Percentiles rank a stretch among this genome's conserved stretches.
These are phyloP conservation scores for Oryzias melastigma DNA, from an alignment of 2,113 vertebrate species.

Conservation along the genomic window DNA sequence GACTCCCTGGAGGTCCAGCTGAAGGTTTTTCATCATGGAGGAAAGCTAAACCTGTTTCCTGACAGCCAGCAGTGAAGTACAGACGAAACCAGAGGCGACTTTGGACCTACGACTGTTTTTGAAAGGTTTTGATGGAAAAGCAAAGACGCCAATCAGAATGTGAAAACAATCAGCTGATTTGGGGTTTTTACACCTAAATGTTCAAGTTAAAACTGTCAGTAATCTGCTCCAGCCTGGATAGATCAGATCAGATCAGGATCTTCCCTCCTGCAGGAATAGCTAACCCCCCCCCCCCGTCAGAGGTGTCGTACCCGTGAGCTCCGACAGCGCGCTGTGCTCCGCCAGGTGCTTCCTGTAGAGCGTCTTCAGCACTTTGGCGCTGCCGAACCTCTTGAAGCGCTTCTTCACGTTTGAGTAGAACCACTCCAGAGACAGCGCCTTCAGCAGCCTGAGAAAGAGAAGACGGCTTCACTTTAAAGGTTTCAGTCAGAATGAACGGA, in stretches of 20 bases:
- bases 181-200: conserved; percentile 1
- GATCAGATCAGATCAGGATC: background rate
- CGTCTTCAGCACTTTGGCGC: conserved; percentile 95
- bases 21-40: conserved; percentile 5
- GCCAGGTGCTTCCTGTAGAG: conserved; percentile 88
- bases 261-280: too few relatives aligned
- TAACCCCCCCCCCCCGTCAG: too few relatives aligned
- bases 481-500: background rate
- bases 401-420: conserved; percentile 93
- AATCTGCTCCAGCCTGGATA: background rate
- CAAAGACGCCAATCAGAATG: too few relatives aligned
- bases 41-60: background rate
- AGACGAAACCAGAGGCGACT: background rate
- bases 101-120: background rate
- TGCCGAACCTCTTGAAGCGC: conserved; percentile 95
- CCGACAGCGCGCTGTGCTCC: conserved; percentile 78
- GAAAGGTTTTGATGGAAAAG: too few relatives aligned
- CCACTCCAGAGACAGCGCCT: conserved; percentile 93
- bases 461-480: background rate
- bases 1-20: background rate
- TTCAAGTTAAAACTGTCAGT: conserved; percentile 6
- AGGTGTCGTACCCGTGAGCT: conserved; percentile 78
- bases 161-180: background rate
- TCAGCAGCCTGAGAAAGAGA: conserved; percentile 80
- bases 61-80: background rate